Conservation (phyloP, 2,888 invertebrate species). For the Drosophila subsilvestris region DNA sequence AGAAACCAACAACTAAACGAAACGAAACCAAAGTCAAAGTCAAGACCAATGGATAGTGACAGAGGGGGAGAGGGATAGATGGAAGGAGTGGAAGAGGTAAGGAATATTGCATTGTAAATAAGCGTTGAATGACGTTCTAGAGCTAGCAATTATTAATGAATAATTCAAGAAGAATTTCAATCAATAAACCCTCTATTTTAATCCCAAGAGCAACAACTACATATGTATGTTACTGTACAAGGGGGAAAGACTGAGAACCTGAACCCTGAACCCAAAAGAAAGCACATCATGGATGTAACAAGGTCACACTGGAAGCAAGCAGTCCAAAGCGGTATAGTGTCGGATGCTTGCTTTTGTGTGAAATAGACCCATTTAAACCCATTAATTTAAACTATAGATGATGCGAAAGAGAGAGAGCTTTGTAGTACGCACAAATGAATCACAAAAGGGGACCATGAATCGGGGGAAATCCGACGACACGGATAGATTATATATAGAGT, state of each 20-base stretch:
- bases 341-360: not conserved
- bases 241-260: not conserved
- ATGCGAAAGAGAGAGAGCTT: not conserved
- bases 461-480: not conserved
- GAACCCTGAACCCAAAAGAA: not conserved
- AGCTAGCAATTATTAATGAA: constrained; percentile 15
- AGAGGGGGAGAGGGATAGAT: not conserved
- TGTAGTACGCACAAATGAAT: not conserved
- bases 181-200: constrained; percentile 1
- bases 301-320: constrained; percentile 1
- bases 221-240: not conserved
- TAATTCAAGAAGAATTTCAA: constrained; percentile 10
- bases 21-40: constrained; percentile 17
- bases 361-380: not conserved
- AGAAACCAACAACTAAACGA: constrained; percentile 38
- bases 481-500: not conserved
- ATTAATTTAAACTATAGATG: not conserved
- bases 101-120: constrained; percentile 38
- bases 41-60: not conserved
- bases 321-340: not conserved
- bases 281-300: not conserved
- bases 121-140: constrained; percentile 19
- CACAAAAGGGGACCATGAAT: not conserved
- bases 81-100: not conserved
- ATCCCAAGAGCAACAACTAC: not conserved